Evolutionary conservation across 2,113 vertebrate species (phyloP).

Genomic region (Eleginops maclovinus): DNA sequence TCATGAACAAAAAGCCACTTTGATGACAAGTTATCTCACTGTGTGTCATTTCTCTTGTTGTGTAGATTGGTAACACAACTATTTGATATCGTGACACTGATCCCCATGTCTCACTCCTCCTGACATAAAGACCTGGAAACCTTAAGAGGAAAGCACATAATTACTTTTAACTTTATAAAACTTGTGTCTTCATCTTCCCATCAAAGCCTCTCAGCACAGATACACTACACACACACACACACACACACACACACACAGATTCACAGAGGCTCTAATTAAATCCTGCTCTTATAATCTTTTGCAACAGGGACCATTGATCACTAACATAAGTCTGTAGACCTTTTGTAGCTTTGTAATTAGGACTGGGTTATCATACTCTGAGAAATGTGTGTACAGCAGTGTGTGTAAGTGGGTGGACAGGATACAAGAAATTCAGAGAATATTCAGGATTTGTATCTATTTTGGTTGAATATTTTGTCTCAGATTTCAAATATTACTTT

Average conservation of each 20-base stretch:
- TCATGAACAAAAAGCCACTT: conserved; percentile 23
- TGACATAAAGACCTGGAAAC: not conserved
- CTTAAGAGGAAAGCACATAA: not conserved
- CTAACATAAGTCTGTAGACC: conserved; percentile 49
- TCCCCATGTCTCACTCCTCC: not conserved
- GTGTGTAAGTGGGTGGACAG: conserved; percentile 7
- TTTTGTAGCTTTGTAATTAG: conserved; percentile 50
- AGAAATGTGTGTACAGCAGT: conserved; percentile 19
- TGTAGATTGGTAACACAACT: not conserved
- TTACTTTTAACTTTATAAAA: not conserved
- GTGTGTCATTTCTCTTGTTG: conserved; percentile 31
- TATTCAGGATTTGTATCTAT: not conserved
- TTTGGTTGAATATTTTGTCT: no score
- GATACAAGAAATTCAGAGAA: not conserved
- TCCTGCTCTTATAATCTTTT: conserved; percentile 42
- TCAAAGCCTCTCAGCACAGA: not conserved
- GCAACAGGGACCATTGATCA: conserved; percentile 48
- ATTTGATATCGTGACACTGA: conserved; percentile 1
- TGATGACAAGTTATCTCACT: conserved; percentile 22
- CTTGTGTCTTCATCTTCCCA: not conserved
- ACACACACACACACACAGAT: no score
- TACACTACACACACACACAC: no score
- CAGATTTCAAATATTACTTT: no score
- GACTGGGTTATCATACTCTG: conserved; percentile 31
- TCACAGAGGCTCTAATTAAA: conserved; percentile 52